Conservation (phyloP, 2,113 vertebrate genomes). For the Grammomys dolichurus region DNA sequence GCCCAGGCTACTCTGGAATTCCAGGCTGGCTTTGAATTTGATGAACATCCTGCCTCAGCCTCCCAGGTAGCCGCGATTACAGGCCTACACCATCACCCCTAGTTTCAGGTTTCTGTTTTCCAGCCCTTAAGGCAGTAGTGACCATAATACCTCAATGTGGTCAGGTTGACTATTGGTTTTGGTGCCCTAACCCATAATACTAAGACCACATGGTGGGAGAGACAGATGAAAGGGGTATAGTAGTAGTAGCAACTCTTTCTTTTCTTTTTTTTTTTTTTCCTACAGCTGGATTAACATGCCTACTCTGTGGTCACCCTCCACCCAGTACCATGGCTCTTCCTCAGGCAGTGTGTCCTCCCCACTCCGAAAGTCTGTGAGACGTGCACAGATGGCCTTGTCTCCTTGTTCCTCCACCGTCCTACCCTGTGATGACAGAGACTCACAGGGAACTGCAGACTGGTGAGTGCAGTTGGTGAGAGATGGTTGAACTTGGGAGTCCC, state of each 20-base stretch:
- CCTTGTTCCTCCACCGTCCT: constrained; percentile 29
- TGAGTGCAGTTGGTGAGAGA: constrained; percentile 61
- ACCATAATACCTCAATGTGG: background rate
- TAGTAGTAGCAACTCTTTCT: background rate
- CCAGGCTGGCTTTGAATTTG: background rate
- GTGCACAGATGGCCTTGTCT: background rate
- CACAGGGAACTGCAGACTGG: constrained; percentile 40
- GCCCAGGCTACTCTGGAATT: background rate
- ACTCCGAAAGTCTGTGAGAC: background rate
- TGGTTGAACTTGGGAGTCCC: background rate
- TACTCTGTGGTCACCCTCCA: constrained; percentile 20
- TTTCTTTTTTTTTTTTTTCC: background rate
- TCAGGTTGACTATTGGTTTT: background rate
- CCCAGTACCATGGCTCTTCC: background rate
- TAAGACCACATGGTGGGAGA: background rate
- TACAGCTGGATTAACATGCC: constrained; percentile 53
- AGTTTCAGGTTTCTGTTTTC: background rate
- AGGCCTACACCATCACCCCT: too few relatives aligned
- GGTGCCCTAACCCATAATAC: background rate
- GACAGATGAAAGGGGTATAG: background rate
- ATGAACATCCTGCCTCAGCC: background rate
- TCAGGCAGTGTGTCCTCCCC: constrained; percentile 60
- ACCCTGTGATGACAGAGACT: constrained; percentile 18
- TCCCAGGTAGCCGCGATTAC: background rate
- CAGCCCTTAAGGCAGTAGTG: background rate